Evolutionary conservation across 2,888 invertebrate genomes (phyloP), one percentile per base, ranked within the genome.

Genomic region (Noctua fimbriata): DNA sequence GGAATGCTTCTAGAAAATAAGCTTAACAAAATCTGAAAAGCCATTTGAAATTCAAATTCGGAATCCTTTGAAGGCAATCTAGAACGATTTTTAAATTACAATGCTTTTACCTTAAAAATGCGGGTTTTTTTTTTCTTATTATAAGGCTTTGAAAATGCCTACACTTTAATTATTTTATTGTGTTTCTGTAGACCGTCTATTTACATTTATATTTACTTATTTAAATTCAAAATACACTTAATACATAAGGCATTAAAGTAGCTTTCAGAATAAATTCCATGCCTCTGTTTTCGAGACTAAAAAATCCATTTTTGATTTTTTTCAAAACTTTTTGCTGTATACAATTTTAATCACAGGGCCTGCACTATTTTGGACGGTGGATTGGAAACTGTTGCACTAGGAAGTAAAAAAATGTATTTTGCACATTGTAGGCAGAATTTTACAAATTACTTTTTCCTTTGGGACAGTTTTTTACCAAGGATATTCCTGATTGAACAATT

Each of bases 11-110:
- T 78, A 78, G 55, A 87, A 81, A 84, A 84, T 70, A 83, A 78
- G 72, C 69, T 81, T 69, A 79, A 84, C 74, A 80, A 82, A 78
- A 83, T 86, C 75, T 81, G 55, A 24, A 76, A 72, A 76, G 74
- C 14, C 12, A 79, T 86, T 89, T 89, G 81, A 86, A 86, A 86
- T 89, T 89, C 83, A 89, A 89, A 89, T 88, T 89, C 73, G 5
- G 44, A 86, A 84, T 89, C 81, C 84, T 88, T 86, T 88, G 83
- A 86, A 79, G 69, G 77, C 76, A 84, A 77, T 87, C 81, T 87
- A 82, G 73, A 84, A 70, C 78, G 69, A 60, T 83, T 81, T 83
- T 84, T 74, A 81, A 83, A 84, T 83, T 65, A 79, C 67, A 66
- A 73, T 74, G 69, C 69, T 86, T 74, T 73, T 73, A 69, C 65